Evolutionary conservation across 2,888 invertebrate species (phyloP), one percentile per base, ranked within the genome.

Genomic region (Lamellibrachia satsuma): DNA sequence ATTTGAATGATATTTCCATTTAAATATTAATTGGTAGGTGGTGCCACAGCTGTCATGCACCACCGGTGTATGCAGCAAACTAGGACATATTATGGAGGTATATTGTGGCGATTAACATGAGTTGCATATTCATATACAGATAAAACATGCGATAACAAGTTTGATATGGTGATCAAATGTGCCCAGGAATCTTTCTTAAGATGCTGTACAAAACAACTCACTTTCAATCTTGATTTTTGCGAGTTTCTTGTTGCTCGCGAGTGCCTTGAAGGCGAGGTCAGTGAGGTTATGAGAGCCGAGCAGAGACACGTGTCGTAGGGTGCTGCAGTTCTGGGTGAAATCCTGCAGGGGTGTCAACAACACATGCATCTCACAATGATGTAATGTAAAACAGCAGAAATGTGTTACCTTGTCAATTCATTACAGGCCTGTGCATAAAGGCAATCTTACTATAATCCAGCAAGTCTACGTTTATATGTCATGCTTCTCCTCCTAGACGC

Each of bases 271-370:
- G 52, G 95, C 93, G 91, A 95, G 95, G 93, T 96, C 96, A 9
- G 96, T 95, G 90, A 96, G 94, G 55, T 96, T 94, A 8, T 95
- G 95, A n/a, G 96, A 96, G 0, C 96, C 96, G 27, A 96, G 95
- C 90, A 96, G 93, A 0, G 96, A 96, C 52, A 96, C 92, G 6
- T 95, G 95, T 93, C 95, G 94, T 51, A 96, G 93, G 75, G 94
- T 95, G 60, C 94, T 94, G 93, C 96, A 96, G 92, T 95, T 95
- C 92, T 95, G 95, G n/a, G 95, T 94, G 52, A 96, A 92, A 7
- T 95, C 94, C 95, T 95, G 94, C 3, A 94, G 93, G 93, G 22
- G 27, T 22, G 1, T 2, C 75, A 75, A 75, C 75, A 75, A 75
- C 75, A 22, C 11, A 15, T 6, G n/a, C n/a, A 22, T 75, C 39